Evolutionary conservation across 2,888 invertebrate species (phyloP), one percentile per base, ranked within the genome.

Genomic region (Apodemia mormo): DNA sequence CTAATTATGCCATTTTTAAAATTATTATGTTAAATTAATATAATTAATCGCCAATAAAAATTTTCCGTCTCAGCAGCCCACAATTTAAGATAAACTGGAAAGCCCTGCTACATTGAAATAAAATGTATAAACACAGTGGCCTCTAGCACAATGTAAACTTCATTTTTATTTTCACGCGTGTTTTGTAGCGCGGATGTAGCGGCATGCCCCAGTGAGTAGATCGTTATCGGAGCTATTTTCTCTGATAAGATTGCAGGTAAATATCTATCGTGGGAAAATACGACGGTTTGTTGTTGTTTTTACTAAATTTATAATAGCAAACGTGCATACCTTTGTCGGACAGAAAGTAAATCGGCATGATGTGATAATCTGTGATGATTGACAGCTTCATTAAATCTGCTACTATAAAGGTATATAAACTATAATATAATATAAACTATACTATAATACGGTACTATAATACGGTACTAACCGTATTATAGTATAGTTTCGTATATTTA

Each of bases 181-280:
- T 74, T 76, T 77, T 76, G 70, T 77, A 64, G 75, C 73, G 80
- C 86, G 86, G 86, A 86, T 85, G 86, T 82, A 78, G 80, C 78
- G 77, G 76, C 79, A 70, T 78, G 86, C 81, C 76, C 82, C 81
- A 85, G 81, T 80, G 85, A 81, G 71, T 81, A 82, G 84, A 84
- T 83, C 78, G 73, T 81, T 79, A 86, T 84, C 85, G 79, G 81
- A 80, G 54, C 54, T 78, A 69, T 73, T 76, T 73, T 73, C 74
- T 69, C 77, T 78, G 88, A 88, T 88, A 87, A 87, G 84, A 85
- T 85, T 82, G 77, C 75, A 71, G 72, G 72, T 70, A 71, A 71
- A 72, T 71, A 71, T 70, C 73, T 70, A 75, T 75, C 84, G 84
- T 87, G 87, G 78, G 76, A 79, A 78, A 66, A 66, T 7, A 5